Conservation (phyloP, 2,888 invertebrate species). For the Troglohyphantes excavatus region DNA sequence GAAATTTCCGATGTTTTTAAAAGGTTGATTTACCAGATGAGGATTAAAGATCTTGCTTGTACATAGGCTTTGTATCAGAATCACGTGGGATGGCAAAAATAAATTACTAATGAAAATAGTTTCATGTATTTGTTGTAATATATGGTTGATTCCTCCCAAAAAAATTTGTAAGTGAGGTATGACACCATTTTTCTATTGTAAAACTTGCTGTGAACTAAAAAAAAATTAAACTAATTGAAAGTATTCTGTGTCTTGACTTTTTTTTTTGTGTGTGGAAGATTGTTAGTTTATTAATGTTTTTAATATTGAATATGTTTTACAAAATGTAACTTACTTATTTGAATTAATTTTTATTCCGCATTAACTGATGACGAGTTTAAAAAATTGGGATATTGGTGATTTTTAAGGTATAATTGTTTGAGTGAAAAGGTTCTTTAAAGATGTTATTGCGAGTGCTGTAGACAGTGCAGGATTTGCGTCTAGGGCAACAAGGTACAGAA, state of each 20-base stretch:
- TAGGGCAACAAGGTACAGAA: no score
- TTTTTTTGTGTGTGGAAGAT: not conserved
- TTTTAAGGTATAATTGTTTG: no score
- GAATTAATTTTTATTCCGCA: no score
- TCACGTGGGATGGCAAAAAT: slow-evolving; percentile 79
- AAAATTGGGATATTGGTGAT: no score
- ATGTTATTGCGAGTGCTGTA: no score
- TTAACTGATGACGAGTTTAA: no score
- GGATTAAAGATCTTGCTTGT: slow-evolving; percentile 77
- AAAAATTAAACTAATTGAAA: slow-evolving; percentile 68
- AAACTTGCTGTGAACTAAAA: slow-evolving; percentile 74
- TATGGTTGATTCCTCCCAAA: slow-evolving; percentile 56
- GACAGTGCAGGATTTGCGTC: no score
- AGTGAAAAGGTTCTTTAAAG: no score
- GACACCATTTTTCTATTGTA: slow-evolving; percentile 72
- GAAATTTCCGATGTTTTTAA: slow-evolving; percentile 58
- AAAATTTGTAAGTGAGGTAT: slow-evolving; percentile 64
- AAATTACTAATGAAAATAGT: slow-evolving; percentile 67
- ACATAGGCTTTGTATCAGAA: slow-evolving; percentile 79
- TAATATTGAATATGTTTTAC: no score
- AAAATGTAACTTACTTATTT: no score
- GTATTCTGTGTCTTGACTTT: slow-evolving; percentile 13
- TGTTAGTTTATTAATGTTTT: not conserved
- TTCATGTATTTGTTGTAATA: slow-evolving; percentile 72
- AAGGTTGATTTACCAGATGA: slow-evolving; percentile 55